Evolutionary conservation across 1,140 invertebrate genomes (phyloP), one percentile per base, ranked within the genome.

Genomic region (Ephestia elutella): DNA sequence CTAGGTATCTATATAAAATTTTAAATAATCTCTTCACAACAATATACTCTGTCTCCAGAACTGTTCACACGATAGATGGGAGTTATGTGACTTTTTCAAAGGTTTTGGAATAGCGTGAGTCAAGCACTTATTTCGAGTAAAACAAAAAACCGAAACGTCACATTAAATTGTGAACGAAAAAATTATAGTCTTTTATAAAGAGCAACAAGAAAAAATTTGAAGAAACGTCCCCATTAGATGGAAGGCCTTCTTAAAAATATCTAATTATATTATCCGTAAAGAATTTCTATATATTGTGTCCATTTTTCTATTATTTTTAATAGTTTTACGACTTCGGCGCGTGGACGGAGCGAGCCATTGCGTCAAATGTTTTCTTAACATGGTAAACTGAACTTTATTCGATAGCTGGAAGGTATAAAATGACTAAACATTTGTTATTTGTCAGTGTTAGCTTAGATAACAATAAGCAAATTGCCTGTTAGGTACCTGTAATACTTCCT

Each of bases 241-340:
- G 10, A 44, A 5, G 38, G 38, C 13, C 38, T 44, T 44, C 38
- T 5, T 10, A 44, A 44, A 44, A 44, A 44, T 10, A 35, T 11
- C 32, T 15, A 44, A 44, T 15, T 44, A 44, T 78, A 78, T 64
- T 63, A 75, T 78, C 70, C 70, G 73, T 77, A 76, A 73, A 80
- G 70, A 82, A 82, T 80, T 73, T 61, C 63, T 56, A 71, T 75
- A 75, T 77, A 78, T 72, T 75, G 57, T 76, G 60, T 71, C 62
- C 57, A 58, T 64, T 63, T 66, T 69, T 78, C 75, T 69, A 78
- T 72, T 57, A 30, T 53, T 60, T 70, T 75, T 75, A 84, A 81
- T 77, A 59, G 75, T 63, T 82, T 82, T 85, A 82, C 54, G 57
- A 55, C 70, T 53, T 18, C 57, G 80, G 77, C 82, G 80, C 82